Conservation (phyloP, 2,888 invertebrate species). For the Caenorhabditis sp. region DNA sequence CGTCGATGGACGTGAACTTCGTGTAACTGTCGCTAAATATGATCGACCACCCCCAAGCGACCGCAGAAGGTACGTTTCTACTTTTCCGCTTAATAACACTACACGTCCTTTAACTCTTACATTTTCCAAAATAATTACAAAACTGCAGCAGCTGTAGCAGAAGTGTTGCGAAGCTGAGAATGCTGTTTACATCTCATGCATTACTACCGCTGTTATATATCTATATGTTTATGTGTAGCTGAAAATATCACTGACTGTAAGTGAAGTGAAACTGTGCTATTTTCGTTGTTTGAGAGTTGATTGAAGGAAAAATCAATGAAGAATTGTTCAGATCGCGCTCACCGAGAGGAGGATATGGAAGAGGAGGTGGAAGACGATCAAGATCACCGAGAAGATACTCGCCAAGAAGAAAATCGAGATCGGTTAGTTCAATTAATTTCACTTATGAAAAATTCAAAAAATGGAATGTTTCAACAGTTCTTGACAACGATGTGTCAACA, state of each 20-base stretch:
- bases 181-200: neutral
- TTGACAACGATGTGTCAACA: too few relatives aligned
- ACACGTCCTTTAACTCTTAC: too few relatives aligned
- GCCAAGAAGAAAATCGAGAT: neutral
- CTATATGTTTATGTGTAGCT: neutral
- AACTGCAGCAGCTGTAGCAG: neutral
- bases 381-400: slow-evolving; percentile 19
- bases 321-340: neutral
- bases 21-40: slow-evolving; percentile 96
- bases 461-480: too few relatives aligned
- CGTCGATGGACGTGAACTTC: slow-evolving; percentile 93
- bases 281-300: neutral
- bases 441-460: too few relatives aligned
- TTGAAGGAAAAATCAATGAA: neutral
- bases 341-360: neutral
- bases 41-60: slow-evolving; percentile 79
- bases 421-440: slow-evolving; percentile 3
- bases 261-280: neutral
- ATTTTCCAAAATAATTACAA: neutral
- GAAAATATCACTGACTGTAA: neutral
- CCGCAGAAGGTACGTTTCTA: too few relatives aligned
- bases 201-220: neutral
- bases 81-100: too few relatives aligned
- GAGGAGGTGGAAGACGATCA: neutral
- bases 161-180: neutral